Conservation (phyloP, 2,113 vertebrate species). For the Lasiurus cinereus region DNA sequence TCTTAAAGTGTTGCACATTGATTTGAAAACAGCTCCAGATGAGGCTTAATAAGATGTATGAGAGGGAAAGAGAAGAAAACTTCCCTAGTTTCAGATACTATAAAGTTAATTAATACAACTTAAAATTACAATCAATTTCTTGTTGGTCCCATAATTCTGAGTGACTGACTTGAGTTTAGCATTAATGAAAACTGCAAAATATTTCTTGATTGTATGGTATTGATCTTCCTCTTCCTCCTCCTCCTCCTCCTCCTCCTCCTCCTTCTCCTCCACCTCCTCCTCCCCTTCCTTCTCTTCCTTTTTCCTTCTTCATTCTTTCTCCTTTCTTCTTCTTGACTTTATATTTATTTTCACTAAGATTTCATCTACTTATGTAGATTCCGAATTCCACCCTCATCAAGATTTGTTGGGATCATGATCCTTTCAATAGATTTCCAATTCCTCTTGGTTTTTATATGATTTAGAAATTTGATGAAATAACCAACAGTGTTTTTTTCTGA, state of each 20-base stretch:
- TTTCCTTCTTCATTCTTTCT: too few relatives aligned
- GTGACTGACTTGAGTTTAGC: neutral
- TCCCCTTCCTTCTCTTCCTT: too few relatives aligned
- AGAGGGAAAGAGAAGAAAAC: neutral
- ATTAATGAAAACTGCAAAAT: neutral
- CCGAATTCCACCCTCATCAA: neutral
- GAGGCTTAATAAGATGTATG: neutral
- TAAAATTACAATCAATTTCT: neutral
- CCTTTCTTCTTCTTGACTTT: neutral
- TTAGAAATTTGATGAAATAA: conserved; percentile 30
- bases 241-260: too few relatives aligned
- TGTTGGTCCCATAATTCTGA: neutral
- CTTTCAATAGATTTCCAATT: conserved; percentile 11
- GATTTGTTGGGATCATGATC: conserved; percentile 21
- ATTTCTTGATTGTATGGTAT: neutral
- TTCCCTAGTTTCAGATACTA: neutral
- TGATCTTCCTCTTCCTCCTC: too few relatives aligned
- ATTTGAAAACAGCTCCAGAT: neutral
- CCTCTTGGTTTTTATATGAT: neutral
- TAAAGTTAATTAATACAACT: neutral
- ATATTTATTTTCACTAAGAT: neutral
- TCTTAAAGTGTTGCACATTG: neutral
- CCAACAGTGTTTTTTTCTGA: neutral
- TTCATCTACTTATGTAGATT: conserved; percentile 42
- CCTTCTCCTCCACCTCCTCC: too few relatives aligned